phyloP scores from a whole-genome alignment of 2,113 vertebrate species.

The Heterotilapia buettikoferi region DNA sequence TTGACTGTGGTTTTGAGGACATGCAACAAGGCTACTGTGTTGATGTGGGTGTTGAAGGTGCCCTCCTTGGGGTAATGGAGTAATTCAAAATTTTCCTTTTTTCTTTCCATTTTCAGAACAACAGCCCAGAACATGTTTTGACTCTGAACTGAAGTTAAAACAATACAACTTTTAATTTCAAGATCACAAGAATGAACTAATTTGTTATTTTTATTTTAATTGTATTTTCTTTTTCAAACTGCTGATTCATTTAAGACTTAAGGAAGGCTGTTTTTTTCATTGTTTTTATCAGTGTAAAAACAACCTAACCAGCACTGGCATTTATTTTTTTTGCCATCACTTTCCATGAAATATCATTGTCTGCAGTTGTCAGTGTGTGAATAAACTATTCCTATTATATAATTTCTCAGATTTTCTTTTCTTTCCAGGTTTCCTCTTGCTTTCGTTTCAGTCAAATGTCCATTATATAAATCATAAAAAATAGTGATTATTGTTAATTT shows the following conservation, averaged over 20 bases:
- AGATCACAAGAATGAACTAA: not conserved
- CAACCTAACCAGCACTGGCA: not conserved
- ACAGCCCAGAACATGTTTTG: not conserved
- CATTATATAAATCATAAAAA: not conserved
- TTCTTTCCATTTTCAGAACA: not conserved
- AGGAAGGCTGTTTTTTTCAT: not conserved
- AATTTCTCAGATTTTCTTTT: not conserved
- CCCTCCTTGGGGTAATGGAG: slow-evolving; percentile 9
- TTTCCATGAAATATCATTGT: not conserved
- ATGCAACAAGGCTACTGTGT: not conserved
- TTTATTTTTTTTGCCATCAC: not conserved
- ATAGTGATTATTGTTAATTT: not conserved
- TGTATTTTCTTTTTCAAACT: not conserved
- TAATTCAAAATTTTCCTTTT: slow-evolving; percentile 29
- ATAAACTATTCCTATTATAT: not conserved
- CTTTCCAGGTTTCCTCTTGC: not conserved
- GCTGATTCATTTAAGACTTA: not conserved
- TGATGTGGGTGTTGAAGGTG: slow-evolving; percentile 26
- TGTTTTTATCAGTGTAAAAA: not conserved
- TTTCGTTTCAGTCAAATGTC: not conserved
- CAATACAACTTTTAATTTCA: not conserved
- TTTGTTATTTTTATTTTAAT: not conserved
- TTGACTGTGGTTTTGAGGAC: slow-evolving; percentile 49
- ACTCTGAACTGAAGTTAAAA: not conserved
- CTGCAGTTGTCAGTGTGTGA: not conserved